phyloP scores from a whole-genome alignment of 2,113 vertebrate species.

The Peromyscus maniculatus region DNA sequence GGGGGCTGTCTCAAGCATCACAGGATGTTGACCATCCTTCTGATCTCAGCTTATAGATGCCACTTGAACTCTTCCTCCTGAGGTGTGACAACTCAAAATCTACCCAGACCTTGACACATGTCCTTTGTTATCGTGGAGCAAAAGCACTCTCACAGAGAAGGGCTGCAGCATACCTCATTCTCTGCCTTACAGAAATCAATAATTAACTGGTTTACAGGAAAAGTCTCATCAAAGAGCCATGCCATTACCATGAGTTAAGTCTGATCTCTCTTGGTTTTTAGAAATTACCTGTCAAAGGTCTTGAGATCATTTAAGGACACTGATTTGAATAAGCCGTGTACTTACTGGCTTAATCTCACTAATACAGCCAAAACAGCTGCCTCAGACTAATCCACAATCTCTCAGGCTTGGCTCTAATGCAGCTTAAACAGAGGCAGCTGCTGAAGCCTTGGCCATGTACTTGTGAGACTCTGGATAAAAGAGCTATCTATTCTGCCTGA shows the following conservation, averaged over 20 bases:
- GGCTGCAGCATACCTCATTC: not conserved
- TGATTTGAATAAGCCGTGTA: constrained; percentile 69
- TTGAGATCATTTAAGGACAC: constrained; percentile 63
- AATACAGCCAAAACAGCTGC: constrained; percentile 46
- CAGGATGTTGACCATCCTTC: not conserved
- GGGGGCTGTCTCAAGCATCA: not conserved
- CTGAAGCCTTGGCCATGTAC: not conserved
- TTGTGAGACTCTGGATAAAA: constrained; percentile 59
- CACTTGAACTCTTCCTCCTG: not conserved
- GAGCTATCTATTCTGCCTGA: constrained; percentile 36
- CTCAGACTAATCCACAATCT: constrained; percentile 65
- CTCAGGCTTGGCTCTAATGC: constrained; percentile 11
- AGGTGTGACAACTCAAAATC: not conserved
- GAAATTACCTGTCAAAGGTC: constrained; percentile 37
- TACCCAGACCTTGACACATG: not conserved
- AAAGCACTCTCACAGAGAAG: not conserved
- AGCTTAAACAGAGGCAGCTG: constrained; percentile 40
- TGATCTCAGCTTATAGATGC: not conserved
- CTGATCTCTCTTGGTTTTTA: constrained; percentile 57
- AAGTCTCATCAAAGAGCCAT: constrained; percentile 61
- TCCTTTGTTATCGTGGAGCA: not conserved
- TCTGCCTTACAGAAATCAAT: constrained; percentile 5
- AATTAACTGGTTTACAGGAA: constrained; percentile 49
- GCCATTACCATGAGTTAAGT: constrained; percentile 54
- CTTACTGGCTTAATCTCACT: constrained; percentile 67